phyloP scores from a whole-genome alignment of 1,140 invertebrate species.

The Lutraria rhynchaena region DNA sequence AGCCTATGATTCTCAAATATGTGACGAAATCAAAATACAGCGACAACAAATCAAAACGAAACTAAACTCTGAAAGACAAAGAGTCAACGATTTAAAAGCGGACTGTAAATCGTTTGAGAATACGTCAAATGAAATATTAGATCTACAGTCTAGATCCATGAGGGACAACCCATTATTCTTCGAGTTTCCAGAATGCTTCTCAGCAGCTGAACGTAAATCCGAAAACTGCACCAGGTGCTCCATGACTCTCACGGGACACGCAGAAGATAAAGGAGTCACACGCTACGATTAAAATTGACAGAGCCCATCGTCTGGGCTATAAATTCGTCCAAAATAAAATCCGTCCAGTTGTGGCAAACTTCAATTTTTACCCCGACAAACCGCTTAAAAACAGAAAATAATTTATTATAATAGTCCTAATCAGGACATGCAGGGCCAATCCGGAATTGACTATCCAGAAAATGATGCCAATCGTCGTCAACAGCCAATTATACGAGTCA shows the following conservation, averaged over 20 bases:
- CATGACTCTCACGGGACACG: background rate
- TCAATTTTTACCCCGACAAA: conserved; percentile 5
- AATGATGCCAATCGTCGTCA: background rate
- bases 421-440: background rate
- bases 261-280: background rate
- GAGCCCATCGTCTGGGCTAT: conserved; percentile 5
- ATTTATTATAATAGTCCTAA: background rate
- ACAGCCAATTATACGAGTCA: background rate
- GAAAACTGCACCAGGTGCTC: background rate
- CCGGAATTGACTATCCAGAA: background rate
- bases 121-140: background rate
- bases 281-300: background rate
- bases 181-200: background rate
- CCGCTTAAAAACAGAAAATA: background rate
- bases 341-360: conserved; percentile 5
- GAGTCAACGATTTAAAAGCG: background rate
- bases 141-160: conserved; percentile 8
- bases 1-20: background rate
- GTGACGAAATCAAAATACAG: background rate
- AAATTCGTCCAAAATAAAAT: background rate
- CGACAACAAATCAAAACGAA: background rate
- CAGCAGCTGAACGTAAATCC: background rate
- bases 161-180: conserved; percentile 9
- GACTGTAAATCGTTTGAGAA: background rate
- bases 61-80: background rate